Conservation (phyloP, 2,797 vertebrate genomes). For the Melanotaenia trifasciata region DNA sequence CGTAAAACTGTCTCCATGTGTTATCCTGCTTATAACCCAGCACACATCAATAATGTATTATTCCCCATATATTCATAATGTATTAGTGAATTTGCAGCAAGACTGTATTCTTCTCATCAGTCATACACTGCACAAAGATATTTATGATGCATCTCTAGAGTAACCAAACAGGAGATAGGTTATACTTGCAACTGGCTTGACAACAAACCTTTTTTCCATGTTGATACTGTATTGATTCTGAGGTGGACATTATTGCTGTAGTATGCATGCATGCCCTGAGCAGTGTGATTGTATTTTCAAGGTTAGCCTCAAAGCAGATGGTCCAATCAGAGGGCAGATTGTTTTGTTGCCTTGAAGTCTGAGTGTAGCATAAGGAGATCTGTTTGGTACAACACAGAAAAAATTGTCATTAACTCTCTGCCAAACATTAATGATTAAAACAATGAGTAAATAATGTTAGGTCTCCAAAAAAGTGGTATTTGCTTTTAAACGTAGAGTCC, state of each 20-base stretch:
- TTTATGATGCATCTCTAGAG: constrained; percentile 25
- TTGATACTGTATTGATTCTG: neutral
- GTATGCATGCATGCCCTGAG: constrained; percentile 1
- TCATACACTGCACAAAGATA: constrained; percentile 31
- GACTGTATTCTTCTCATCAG: constrained; percentile 41
- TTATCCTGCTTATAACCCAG: constrained; percentile 45
- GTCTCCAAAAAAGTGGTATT: neutral
- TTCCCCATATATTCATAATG: constrained; percentile 59
- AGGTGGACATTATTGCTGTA: neutral
- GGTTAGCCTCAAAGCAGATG: neutral
- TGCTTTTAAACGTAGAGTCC: too few species aligned
- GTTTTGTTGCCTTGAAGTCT: neutral
- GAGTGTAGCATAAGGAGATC: neutral
- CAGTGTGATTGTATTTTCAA: constrained; percentile 20
- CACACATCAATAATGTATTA: constrained; percentile 65
- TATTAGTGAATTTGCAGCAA: constrained; percentile 57
- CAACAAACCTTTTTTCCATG: neutral
- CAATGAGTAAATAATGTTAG: neutral
- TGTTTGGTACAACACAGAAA: neutral
- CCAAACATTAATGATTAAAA: too few species aligned
- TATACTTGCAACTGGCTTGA: constrained; percentile 11
- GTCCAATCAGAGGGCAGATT: neutral
- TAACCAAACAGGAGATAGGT: constrained; percentile 32
- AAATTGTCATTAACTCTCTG: neutral
- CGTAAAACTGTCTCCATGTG: constrained; percentile 41